Base-by-base conservation (phyloP, 2,888 invertebrate genomes). In the Euspilapteryx auroguttella region DNA sequence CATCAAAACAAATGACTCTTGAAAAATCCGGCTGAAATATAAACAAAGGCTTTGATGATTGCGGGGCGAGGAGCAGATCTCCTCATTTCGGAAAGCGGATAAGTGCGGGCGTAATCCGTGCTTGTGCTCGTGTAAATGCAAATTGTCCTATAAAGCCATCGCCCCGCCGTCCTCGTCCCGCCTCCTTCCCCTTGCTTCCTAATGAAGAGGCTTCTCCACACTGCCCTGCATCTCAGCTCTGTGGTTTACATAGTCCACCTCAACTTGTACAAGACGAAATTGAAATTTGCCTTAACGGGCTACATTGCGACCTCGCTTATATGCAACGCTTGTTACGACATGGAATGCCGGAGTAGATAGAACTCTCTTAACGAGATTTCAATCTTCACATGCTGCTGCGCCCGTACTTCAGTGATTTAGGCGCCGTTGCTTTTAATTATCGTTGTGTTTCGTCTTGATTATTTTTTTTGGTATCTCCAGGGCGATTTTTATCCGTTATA, bases 71-170 rank as follows among this genome's bases (percentile, higher is more conserved):
- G 40, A 49, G 47, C 49, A 39, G 21, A 12, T 49, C 45, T 46
- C 44, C 55, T 68, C 63, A 63, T 71, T 73, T 68, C 57, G 57
- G 52, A 57, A 56, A 61, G 57, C 49, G 69, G 66, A 65, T 71
- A 69, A 73, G 65, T 65, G 58, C 66, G 62, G 54, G 51, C 59
- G 66, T 73, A 73, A 73, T 73, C 71, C 68, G 62, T 62, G 64
- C 65, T 55, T 48, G 55, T 57, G 65, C 64, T 66, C 71, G 71
- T 73, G 75, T 73, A 73, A 75, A 75, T 75, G 75, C 71, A 75
- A 75, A 75, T 75, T 58, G 69, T 68, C 59, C 66, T 58, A 71
- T 73, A 73, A 75, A 68, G 68, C 68, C 62, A 62, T 64, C 52
- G 52, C 44, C 45, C 46, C 42, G 39, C 40, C 42, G 24, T 44